Base-by-base conservation (phyloP, 2,113 vertebrate genomes). In the Gallinago jamesoni region DNA sequence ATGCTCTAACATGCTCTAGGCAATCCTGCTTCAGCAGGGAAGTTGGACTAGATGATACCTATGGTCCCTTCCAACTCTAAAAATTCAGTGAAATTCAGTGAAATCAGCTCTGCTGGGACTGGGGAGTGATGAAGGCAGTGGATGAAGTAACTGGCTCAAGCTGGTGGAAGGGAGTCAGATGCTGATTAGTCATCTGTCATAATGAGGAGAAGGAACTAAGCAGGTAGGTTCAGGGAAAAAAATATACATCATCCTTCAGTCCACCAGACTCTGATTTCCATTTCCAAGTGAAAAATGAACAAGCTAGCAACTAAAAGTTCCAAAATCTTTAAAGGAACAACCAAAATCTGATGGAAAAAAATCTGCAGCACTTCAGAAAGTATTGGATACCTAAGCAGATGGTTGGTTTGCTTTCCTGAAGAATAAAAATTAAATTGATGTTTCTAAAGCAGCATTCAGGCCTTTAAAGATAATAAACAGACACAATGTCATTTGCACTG, bases 381-480 rank as follows among this genome's bases (percentile, higher is more conserved):
- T 62, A 22, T 24, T 20, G 66, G 45, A 64, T 92, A 41, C 81
- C 62, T 80, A 84, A 97, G 41, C 96, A 97, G 95, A 97, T 97
- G 96, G 96, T 56, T 69, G 64, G 7, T 41, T 96, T 70, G 57
- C 66, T 94, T 95, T 93, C 52, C 83, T 33, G 50, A 64, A 56
- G 85, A 82, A 89, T 35, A 76, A 85, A 91, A 95, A 93, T 83
- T 68, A 96, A 96, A 94, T 50, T 90, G 77, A 90, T 91, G 82
- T 30, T 93, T 93, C 74, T 48, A 45, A 95, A 96, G 86, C 53
- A 4, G 47, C 83, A 92, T 68, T 73, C 90, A 92, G 79, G 64
- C 66, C 85, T 96, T 93, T 91, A 88, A 90, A 96, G 85, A 81
- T 75, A 97, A 94, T 84, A 86, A 92, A 78, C 60, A 86, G 87